Percentiles rank a stretch among this genome's conserved stretches.
Evolutionary conservation across 1,140 invertebrate species (phyloP).

Genomic region (Pseudomyrmex sp.): DNA sequence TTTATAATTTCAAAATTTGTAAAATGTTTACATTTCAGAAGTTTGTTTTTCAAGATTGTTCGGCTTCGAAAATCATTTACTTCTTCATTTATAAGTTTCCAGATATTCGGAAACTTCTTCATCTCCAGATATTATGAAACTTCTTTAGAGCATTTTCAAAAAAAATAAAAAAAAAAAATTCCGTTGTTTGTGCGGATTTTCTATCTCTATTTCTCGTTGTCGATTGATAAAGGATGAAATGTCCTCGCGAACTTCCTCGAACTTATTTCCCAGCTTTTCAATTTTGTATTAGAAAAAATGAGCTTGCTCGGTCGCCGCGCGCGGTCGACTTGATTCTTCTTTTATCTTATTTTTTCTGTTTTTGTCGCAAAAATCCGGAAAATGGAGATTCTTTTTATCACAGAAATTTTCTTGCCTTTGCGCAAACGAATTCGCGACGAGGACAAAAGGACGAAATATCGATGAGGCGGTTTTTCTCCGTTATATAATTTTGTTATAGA

Average conservation of each 20-base stretch:
- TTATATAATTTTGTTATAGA: not conserved
- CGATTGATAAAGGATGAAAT: not conserved
- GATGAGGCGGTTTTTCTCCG: constrained; percentile 28
- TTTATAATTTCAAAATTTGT: too few relatives aligned
- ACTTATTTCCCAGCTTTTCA: not conserved
- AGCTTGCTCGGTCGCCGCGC: not conserved
- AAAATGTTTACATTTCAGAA: too few relatives aligned
- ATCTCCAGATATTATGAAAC: too few relatives aligned
- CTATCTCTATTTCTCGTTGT: not conserved
- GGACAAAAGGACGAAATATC: constrained; percentile 12
- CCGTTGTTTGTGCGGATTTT: not conserved
- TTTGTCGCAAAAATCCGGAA: constrained; percentile 57
- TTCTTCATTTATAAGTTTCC: too few relatives aligned
- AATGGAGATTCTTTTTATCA: constrained; percentile 75
- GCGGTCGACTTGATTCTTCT: not conserved
- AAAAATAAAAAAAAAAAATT: not conserved
- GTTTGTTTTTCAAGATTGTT: too few relatives aligned
- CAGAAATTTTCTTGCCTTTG: constrained; percentile 71
- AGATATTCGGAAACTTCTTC: too few relatives aligned
- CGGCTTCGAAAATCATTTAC: too few relatives aligned
- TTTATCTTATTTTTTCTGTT: not conserved
- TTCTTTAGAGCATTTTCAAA: too few relatives aligned
- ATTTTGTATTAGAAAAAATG: constrained; percentile 2
- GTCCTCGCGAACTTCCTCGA: not conserved
- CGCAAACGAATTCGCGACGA: constrained; percentile 14